Percentiles rank a stretch among this genome's conserved stretches.
Conservation (phyloP, 2,888 invertebrate genomes). For the Salticus scenicus region DNA sequence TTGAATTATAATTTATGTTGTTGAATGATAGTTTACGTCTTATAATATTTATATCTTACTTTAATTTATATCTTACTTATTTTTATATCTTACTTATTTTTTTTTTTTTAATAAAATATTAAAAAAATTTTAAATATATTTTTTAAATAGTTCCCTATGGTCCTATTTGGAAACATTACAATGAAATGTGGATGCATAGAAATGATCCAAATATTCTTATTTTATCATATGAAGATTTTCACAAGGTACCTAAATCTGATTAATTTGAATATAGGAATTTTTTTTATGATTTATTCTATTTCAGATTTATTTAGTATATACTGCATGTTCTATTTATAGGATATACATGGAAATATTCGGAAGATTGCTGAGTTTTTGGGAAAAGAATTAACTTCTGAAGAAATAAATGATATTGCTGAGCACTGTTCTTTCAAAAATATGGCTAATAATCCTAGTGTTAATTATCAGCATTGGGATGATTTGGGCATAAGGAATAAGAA, state of each 20-base stretch:
- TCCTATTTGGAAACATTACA: constrained; percentile 86
- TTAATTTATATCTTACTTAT: too few species aligned
- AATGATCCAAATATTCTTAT: constrained; percentile 84
- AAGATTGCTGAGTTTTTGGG: constrained; percentile 79
- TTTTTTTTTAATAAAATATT: too few species aligned
- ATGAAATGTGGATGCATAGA: constrained; percentile 84
- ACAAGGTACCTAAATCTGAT: constrained; percentile 78
- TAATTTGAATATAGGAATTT: not conserved
- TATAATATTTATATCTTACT: too few species aligned
- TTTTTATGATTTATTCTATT: not conserved
- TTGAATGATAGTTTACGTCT: too few species aligned
- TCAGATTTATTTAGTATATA: not conserved
- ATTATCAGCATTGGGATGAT: constrained; percentile 78
- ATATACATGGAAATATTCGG: constrained; percentile 78
- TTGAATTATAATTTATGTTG: too few species aligned
- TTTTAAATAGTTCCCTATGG: constrained; percentile 78
- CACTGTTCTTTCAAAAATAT: constrained; percentile 88
- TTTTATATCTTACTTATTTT: too few species aligned
- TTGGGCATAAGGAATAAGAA: constrained; percentile 75
- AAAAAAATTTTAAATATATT: not conserved
- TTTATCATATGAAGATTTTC: constrained; percentile 87
- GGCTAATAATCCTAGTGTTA: constrained; percentile 87
- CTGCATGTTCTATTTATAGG: constrained; percentile 73
- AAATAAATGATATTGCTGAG: constrained; percentile 82
- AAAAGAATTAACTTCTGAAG: constrained; percentile 79